Conservation (phyloP, 2,888 invertebrate genomes). For the Belgica antarctica region DNA sequence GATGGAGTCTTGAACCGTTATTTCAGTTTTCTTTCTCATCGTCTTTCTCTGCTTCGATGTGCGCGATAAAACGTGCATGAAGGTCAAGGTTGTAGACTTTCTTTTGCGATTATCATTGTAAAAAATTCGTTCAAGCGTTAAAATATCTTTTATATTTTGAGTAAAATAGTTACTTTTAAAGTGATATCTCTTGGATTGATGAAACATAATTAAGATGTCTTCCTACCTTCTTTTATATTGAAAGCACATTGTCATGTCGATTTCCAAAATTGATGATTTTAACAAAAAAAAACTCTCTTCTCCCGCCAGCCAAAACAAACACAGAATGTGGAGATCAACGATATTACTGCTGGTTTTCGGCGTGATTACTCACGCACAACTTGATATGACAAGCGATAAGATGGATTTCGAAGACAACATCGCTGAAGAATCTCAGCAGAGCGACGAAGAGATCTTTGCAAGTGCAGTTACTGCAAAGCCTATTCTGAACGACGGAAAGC, state of each 20-base stretch:
- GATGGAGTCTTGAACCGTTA: neutral
- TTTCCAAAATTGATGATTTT: too few species aligned
- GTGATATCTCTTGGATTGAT: neutral
- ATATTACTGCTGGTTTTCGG: neutral
- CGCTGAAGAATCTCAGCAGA: slow-evolving; percentile 33
- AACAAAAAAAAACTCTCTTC: neutral
- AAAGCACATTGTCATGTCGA: slow-evolving; percentile 6
- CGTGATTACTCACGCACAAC: slow-evolving; percentile 27
- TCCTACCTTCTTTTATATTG: too few species aligned
- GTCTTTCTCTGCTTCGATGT: too few species aligned
- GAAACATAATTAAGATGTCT: neutral
- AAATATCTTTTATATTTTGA: too few species aligned
- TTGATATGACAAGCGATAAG: slow-evolving; percentile 27
- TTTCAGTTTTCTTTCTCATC: neutral
- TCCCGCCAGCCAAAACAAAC: slow-evolving; percentile 23
- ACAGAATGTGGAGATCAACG: neutral
- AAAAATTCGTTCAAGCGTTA: too few species aligned
- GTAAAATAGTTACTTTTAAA: neutral
- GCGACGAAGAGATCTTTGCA: slow-evolving; percentile 48
- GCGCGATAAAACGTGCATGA: neutral
- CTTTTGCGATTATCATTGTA: neutral
- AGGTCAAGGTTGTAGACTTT: slow-evolving; percentile 42
- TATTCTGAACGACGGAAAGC: slow-evolving; percentile 67
- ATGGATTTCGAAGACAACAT: slow-evolving; percentile 39
- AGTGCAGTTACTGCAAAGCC: slow-evolving; percentile 54